A percentile compares a stretch with the other conserved stretches of the same genome.
Conservation (phyloP, 2,797 vertebrate species). For the Anguilla obscura region DNA sequence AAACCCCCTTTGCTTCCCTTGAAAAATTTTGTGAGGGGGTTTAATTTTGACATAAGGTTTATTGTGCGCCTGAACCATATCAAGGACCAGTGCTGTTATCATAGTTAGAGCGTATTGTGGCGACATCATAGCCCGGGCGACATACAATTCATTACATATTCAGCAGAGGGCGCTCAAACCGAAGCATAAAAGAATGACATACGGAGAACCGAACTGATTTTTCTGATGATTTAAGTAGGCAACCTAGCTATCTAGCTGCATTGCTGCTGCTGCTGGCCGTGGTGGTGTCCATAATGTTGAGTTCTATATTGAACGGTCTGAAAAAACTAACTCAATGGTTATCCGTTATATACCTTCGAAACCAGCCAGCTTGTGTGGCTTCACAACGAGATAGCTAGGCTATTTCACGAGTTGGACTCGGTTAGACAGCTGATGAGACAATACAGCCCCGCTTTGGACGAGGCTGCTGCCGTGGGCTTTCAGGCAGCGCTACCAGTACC, state of each 20-base stretch:
- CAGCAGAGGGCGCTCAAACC: conserved; percentile 16
- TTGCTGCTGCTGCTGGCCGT: not conserved
- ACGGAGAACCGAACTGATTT: not conserved
- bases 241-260: not conserved
- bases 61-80: not conserved
- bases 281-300: not conserved
- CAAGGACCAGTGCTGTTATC: too few species aligned
- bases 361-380: not conserved
- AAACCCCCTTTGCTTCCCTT: not conserved
- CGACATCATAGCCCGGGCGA: not conserved
- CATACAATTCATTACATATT: not conserved
- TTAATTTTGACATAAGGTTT: not conserved
- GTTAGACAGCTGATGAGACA: not conserved
- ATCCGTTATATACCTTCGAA: not conserved
- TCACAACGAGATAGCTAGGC: not conserved
- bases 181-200: not conserved
- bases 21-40: not conserved
- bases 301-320: not conserved
- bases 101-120: not conserved
- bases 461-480: not conserved
- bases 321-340: not conserved
- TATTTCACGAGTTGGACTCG: not conserved
- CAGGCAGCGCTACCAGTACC: not conserved
- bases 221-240: not conserved
- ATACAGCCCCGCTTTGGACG: not conserved